A percentile compares a stretch with the other conserved stretches of the same genome.
Conservation (phyloP, 2,888 invertebrate species). For the Trichopria drosophilae region DNA sequence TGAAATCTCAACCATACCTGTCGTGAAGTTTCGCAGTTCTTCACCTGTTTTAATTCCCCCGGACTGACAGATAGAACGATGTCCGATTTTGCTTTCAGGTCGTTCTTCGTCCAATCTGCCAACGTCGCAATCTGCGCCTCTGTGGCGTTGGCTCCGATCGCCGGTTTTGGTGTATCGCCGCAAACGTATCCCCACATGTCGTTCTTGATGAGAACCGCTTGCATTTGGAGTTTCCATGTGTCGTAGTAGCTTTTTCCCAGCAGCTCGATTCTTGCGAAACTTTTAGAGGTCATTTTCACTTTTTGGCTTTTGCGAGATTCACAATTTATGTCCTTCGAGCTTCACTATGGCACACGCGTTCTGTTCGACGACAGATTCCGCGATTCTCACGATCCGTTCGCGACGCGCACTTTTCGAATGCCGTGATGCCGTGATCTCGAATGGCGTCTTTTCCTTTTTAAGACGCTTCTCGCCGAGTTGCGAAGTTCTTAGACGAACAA, state of each 20-base stretch:
- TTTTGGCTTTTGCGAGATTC: too few species aligned
- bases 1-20: constrained; percentile 23
- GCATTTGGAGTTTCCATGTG: constrained; percentile 12
- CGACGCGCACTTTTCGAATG: too few species aligned
- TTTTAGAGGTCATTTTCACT: too few species aligned
- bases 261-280: too few species aligned
- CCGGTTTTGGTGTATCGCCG: constrained; percentile 3
- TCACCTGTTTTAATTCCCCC: constrained; percentile 25
- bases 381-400: too few species aligned
- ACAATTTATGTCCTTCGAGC: too few species aligned
- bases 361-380: too few species aligned
- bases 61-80: constrained; percentile 25
- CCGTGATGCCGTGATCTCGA: too few species aligned
- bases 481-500: too few species aligned
- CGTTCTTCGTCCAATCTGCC: constrained; percentile 16
- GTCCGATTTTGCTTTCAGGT: constrained; percentile 27
- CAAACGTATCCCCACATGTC: constrained; percentile 22
- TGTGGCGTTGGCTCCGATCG: not conserved
- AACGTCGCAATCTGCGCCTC: not conserved
- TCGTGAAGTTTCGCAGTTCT: constrained; percentile 27
- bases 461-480: too few species aligned
- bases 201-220: constrained; percentile 17
- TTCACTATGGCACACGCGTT: too few species aligned
- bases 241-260: constrained; percentile 2
- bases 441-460: too few species aligned